Base-by-base conservation (phyloP, 2,113 vertebrate species). In the Origma solitaria region DNA sequence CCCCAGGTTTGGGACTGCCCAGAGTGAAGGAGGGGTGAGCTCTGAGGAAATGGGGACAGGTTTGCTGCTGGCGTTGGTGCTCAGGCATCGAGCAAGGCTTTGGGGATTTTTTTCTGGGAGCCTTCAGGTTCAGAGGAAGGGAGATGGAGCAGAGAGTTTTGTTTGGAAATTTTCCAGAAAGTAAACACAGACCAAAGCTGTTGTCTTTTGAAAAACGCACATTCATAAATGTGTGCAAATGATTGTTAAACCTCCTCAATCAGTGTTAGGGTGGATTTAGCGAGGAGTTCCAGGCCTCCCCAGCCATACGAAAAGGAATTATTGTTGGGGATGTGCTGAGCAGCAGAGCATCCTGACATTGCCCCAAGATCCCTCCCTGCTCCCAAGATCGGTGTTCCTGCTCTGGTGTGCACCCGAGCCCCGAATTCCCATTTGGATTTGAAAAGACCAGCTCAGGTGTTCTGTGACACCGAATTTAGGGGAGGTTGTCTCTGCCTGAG, bases 401-500 rank as follows among this genome's bases (percentile, higher is more conserved):
- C n/a, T n/a, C n/a, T n/a, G n/a, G n/a, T n/a, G n/a, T n/a, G n/a
- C n/a, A n/a, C n/a, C n/a, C n/a, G n/a, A n/a, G 45, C 45, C 8
- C 27, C 44, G 7, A 44, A 18, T 8, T 44, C 15, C 44, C 44
- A 19, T 8, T 44, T 19, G 44, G 4, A 17, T 8, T 18, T 44
- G 44, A 44, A 15, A 17, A 44, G 44, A 76, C 62, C 77, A 58
- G 76, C 38, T 40, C 10, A 60, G 38, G 47, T 49, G 24, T 76
- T 88, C 17, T 66, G 53, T 65, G 64, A 56, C 50, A 45, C 30
- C 85, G 87, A 7, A 69, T 92, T 90, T 87, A 78, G 71, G 44
- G 82, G 92, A 90, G 88, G 85, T 90, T 92, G 68, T 81, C 84
- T 84, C 73, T 78, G 82, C 91, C 77, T 73, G 50, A 92, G 95